phyloP scores from a whole-genome alignment of 1,140 invertebrate genomes.

The Drosophila nasuta region DNA sequence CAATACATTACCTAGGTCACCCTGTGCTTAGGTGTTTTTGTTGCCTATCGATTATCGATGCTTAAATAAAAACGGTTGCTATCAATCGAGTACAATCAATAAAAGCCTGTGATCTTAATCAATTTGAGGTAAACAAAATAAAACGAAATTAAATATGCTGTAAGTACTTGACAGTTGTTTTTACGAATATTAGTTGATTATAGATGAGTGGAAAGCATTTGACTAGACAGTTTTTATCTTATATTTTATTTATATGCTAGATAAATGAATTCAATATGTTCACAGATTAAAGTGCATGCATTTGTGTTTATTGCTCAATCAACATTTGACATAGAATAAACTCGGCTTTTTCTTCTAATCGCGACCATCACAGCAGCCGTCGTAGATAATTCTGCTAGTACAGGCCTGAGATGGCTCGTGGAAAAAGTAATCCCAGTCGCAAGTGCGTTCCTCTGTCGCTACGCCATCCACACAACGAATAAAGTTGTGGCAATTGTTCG shows the following conservation, averaged over 20 bases:
- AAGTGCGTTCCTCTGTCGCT: slow-evolving; percentile 41
- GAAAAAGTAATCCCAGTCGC: slow-evolving; percentile 70
- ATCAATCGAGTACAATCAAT: no score
- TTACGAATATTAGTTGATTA: no score
- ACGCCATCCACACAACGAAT: slow-evolving; percentile 58
- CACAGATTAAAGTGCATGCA: neutral
- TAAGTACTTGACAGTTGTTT: no score
- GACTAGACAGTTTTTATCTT: no score
- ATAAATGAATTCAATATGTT: neutral
- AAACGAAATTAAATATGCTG: no score
- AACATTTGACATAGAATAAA: neutral
- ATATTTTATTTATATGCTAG: neutral
- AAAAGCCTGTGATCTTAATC: no score
- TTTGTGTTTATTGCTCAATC: neutral
- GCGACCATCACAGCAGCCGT: slow-evolving; percentile 64
- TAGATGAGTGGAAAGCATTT: no score
- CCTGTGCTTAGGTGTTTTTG: no score
- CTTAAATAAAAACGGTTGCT: no score
- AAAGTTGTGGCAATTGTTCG: slow-evolving; percentile 71
- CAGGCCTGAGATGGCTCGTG: slow-evolving; percentile 64
- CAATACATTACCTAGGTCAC: no score
- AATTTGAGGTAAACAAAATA: no score
- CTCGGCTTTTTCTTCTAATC: slow-evolving; percentile 28
- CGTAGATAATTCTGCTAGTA: slow-evolving; percentile 58
- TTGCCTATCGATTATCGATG: no score